Conservation (phyloP, 2,113 vertebrate species). For the Pionites leucogaster region DNA sequence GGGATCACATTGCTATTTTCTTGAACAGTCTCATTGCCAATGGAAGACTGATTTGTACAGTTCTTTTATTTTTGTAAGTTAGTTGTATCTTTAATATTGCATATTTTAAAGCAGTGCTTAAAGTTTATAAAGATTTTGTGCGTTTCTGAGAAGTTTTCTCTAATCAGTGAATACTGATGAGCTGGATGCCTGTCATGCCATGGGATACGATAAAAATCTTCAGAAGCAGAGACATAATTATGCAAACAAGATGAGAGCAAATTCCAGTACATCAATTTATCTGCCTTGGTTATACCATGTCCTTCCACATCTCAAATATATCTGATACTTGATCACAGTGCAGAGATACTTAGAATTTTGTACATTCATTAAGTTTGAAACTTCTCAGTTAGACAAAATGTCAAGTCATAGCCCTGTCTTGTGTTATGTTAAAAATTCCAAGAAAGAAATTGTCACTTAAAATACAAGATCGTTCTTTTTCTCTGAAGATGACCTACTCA, state of each 20-base stretch:
- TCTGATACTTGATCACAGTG: neutral
- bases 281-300: conserved; percentile 4
- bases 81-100: conserved; percentile 38
- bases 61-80: conserved; percentile 62
- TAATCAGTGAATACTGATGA: neutral
- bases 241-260: neutral
- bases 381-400: neutral
- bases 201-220: conserved; percentile 31
- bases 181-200: neutral
- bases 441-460: neutral
- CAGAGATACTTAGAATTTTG: neutral
- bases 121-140: conserved; percentile 19
- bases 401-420: neutral
- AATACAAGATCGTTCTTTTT: neutral
- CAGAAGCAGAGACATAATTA: conserved; percentile 13
- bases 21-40: conserved; percentile 46
- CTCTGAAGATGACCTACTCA: neutral
- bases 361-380: neutral
- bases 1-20: conserved; percentile 55
- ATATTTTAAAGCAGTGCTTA: conserved; percentile 47
- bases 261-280: neutral
- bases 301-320: neutral
- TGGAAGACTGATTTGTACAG: conserved; percentile 48
- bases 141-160: conserved; percentile 22
- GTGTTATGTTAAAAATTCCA: neutral